Conservation (phyloP, 2,888 invertebrate species). For the Stenurella melanura region DNA sequence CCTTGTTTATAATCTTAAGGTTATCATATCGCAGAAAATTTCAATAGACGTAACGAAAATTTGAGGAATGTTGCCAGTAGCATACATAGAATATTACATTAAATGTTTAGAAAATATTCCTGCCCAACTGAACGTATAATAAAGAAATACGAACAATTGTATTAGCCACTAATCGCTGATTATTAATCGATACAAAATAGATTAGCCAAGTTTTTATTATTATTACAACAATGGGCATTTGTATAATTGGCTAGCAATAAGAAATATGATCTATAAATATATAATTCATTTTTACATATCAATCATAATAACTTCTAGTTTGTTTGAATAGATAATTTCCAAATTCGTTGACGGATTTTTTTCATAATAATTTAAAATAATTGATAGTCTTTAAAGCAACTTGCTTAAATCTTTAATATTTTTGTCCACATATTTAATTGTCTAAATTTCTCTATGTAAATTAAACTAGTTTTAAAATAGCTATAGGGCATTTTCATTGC, state of each 20-base stretch:
- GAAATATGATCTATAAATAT: too few species aligned
- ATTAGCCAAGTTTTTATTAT: neutral
- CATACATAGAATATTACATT: neutral
- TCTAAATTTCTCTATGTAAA: neutral
- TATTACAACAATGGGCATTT: neutral
- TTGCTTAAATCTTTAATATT: too few species aligned
- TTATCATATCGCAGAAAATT: too few species aligned
- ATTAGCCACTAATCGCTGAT: neutral
- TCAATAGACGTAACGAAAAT: too few species aligned
- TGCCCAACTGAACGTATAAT: neutral
- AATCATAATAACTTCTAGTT: neutral
- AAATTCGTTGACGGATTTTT: neutral
- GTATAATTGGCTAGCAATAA: neutral
- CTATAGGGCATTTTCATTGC: neutral
- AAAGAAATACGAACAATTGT: neutral
- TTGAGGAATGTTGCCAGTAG: too few species aligned
- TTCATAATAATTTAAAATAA: too few species aligned
- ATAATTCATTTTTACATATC: neutral
- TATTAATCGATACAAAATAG: conserved; percentile 16
- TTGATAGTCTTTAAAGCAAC: too few species aligned
- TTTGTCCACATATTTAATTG: too few species aligned
- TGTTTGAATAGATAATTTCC: neutral
- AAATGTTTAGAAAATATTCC: too few species aligned
- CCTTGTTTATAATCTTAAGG: too few species aligned
- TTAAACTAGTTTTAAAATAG: neutral